Evolutionary conservation across 2,113 vertebrate species (phyloP).

Genomic region (Hypocryptadius cinnamomeus): DNA sequence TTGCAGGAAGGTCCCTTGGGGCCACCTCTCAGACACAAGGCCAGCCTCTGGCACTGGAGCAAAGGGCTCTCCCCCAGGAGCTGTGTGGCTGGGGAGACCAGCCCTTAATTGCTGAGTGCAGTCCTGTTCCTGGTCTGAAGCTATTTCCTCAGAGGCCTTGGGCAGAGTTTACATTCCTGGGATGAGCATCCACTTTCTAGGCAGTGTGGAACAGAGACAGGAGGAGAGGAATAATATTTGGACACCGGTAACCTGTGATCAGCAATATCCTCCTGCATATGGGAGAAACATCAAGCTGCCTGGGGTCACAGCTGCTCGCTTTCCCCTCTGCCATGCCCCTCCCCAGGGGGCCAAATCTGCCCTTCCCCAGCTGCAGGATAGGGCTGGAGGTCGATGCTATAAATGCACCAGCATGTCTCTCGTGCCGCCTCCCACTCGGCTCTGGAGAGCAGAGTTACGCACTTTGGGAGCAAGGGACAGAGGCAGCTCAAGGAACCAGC

Average conservation of each 20-base stretch:
- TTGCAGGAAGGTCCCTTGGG: conserved; percentile 53
- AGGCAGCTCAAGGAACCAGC: not conserved
- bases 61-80: conserved; percentile 46
- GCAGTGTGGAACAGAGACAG: conserved; percentile 14
- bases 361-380: not conserved
- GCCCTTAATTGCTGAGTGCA: conserved; percentile 24
- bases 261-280: conserved; percentile 46
- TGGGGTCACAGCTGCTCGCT: not conserved
- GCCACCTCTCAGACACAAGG: conserved; percentile 56
- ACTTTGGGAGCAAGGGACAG: not conserved
- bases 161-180: conserved; percentile 52
- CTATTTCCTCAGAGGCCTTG: conserved; percentile 50
- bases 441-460: not conserved
- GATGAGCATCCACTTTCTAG: conserved; percentile 67
- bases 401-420: not conserved
- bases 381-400: not conserved
- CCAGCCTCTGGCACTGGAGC: conserved; percentile 20
- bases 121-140: conserved; percentile 28
- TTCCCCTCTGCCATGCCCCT: not conserved
- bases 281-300: conserved; percentile 8
- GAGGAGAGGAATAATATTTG: conserved; percentile 52
- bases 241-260: conserved; percentile 55
- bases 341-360: not conserved
- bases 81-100: conserved; percentile 13
- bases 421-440: not conserved